Base-by-base conservation (phyloP, 2,113 vertebrate genomes). In the Festucalex cinctus region DNA sequence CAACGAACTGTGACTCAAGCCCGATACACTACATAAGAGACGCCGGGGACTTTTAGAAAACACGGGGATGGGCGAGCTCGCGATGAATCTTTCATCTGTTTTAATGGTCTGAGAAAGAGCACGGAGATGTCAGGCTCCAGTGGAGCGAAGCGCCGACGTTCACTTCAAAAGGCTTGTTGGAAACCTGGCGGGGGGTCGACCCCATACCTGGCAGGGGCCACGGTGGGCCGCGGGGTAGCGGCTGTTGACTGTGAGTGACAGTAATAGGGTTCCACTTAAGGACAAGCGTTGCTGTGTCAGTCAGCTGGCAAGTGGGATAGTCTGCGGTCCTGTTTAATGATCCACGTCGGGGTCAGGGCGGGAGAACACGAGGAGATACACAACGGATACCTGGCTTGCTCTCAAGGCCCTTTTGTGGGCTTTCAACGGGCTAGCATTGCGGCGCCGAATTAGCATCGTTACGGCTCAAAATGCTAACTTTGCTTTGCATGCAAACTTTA, bases 21-120 rank as follows among this genome's bases (percentile, higher is more conserved):
- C 65, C 68, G 71, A 66, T 69, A 61, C 65, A 66, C 65, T 60
- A 69, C 20, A 17, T 49, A 53, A 43, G 37, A 62, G 76, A 82
- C 68, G 66, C 79, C 75, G 72, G 53, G 26, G 72, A 80, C 71
- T 69, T 69, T 66, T 53, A 46, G 66, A 70, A 72, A 78, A 69
- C 5, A 6, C 68, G 48, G 63, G 46, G 84, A 74, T 60, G 68
- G 66, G 64, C 59, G 69, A 73, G 62, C 65, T 67, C 56, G 66
- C 65, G 72, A 88, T 84, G 76, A 82, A 76, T 83, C 81, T 84
- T 78, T 88, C 78, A 82, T 88, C 74, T 83, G 67, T 81, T 86
- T 84, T 85, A 89, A 84, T 83, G 76, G 74, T 78, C 85, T 85
- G 86, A 90, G 88, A 90, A 88, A 80, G 75, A 26, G 6, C 74